Evolutionary conservation across 2,113 vertebrate species (phyloP).

Genomic region (Anhinga anhinga): DNA sequence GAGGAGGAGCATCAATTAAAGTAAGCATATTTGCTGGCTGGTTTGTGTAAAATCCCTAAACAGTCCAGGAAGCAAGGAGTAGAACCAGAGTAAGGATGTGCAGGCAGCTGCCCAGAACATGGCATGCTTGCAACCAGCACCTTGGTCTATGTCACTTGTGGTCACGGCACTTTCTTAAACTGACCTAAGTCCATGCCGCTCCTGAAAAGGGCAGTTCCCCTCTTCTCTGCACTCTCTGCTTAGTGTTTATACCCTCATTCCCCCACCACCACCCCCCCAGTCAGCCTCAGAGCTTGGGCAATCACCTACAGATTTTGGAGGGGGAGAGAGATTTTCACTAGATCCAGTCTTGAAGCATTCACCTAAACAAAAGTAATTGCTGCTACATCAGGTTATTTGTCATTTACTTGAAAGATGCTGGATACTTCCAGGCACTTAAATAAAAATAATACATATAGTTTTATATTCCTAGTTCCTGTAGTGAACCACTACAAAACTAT

Average conservation of each 20-base stretch:
- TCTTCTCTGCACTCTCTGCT: background rate
- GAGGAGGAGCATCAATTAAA: background rate
- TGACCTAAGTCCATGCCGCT: background rate
- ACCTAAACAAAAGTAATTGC: background rate
- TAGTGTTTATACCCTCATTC: background rate
- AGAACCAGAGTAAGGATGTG: background rate
- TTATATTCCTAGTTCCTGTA: background rate
- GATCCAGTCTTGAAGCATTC: background rate
- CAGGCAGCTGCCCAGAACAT: background rate
- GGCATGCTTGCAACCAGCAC: background rate
- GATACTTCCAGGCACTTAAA: background rate
- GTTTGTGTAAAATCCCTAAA: background rate
- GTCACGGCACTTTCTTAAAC: background rate
- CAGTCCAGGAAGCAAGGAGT: background rate
- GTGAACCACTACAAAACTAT: background rate
- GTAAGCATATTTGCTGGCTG: background rate
- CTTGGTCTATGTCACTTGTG: background rate
- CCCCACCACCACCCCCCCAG: no score
- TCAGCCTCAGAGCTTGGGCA: background rate
- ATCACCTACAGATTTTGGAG: background rate
- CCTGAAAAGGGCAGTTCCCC: background rate
- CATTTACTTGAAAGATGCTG: background rate
- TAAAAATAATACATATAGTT: constrained; percentile 3
- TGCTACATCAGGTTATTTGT: background rate
- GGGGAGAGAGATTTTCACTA: background rate